Percentiles rank a stretch among this genome's conserved stretches.
Conservation (phyloP, 2,797 vertebrate genomes). For the Melanotaenia nigrans region DNA sequence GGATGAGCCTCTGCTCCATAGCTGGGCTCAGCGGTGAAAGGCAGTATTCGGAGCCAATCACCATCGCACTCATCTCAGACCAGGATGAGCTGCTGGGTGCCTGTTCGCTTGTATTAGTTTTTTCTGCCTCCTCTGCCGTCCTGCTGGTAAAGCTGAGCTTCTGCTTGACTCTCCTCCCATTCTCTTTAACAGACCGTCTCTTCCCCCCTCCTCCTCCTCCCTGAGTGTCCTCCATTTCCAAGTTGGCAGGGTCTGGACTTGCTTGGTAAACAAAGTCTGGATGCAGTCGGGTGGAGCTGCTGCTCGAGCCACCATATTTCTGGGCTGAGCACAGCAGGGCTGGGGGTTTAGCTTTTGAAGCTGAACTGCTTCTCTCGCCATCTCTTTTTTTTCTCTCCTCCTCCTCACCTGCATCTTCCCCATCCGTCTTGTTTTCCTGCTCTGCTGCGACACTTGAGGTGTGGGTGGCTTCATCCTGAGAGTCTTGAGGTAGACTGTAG, state of each 20-base stretch:
- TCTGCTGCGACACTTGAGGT: slow-evolving; percentile 13
- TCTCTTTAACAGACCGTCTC: slow-evolving; percentile 76
- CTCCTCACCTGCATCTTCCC: background rate
- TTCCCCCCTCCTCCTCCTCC: slow-evolving; percentile 58
- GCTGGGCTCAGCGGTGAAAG: slow-evolving; percentile 91
- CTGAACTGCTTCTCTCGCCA: background rate
- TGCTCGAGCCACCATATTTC: slow-evolving; percentile 81
- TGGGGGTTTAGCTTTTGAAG: background rate
- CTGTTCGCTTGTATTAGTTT: slow-evolving; percentile 27
- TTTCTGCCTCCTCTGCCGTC: slow-evolving; percentile 10
- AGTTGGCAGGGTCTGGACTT: slow-evolving; percentile 34
- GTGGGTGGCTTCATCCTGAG: slow-evolving; percentile 81
- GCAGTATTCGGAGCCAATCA: slow-evolving; percentile 92
- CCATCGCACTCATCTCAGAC: slow-evolving; percentile 95
- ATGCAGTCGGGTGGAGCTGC: slow-evolving; percentile 72
- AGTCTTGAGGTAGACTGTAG: slow-evolving; percentile 75
- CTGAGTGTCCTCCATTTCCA: slow-evolving; percentile 53
- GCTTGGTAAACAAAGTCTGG: slow-evolving; percentile 75
- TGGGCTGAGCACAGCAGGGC: slow-evolving; percentile 75
- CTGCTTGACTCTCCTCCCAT: slow-evolving; percentile 89
- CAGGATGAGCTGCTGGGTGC: slow-evolving; percentile 88
- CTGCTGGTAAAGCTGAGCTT: slow-evolving; percentile 83
- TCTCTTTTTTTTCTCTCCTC: slow-evolving; percentile 3
- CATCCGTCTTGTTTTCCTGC: background rate
- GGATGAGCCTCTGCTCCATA: slow-evolving; percentile 94